These are phyloP conservation scores for Dasypus novemcinctus DNA, from an alignment of 2,113 vertebrate genomes.

Conservation along the genomic window DNA sequence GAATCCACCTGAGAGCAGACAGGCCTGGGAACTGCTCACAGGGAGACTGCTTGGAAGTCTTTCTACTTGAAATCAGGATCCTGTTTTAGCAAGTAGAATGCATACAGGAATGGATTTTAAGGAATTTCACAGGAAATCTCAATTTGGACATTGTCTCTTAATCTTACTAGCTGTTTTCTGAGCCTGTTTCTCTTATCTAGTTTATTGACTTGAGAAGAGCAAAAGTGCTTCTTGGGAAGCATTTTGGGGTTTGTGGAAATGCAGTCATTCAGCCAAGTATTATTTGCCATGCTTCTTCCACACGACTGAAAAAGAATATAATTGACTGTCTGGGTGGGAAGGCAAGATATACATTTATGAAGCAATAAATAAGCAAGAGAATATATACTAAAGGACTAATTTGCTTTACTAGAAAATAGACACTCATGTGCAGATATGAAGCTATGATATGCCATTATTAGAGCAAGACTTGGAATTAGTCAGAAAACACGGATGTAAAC, in stretches of 20 bases:
- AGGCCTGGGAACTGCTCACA: background rate
- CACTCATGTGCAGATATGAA: background rate
- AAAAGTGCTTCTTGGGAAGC: background rate
- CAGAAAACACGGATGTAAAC: background rate
- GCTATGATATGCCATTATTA: background rate
- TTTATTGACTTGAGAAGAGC: background rate
- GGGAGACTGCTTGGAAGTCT: background rate
- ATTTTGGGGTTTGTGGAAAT: slow-evolving; percentile 14
- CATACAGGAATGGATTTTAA: background rate
- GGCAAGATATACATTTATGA: slow-evolving; percentile 16
- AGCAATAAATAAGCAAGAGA: background rate
- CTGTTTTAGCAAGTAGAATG: slow-evolving; percentile 22
- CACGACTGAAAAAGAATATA: background rate
- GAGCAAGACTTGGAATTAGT: background rate
- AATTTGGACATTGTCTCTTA: background rate
- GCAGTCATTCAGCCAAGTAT: background rate
- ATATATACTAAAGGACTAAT: background rate
- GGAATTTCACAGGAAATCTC: background rate
- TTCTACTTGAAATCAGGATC: background rate
- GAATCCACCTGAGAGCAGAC: background rate
- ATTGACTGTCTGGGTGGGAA: background rate
- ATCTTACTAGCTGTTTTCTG: background rate
- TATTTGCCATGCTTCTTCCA: background rate
- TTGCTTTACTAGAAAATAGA: slow-evolving; percentile 34
- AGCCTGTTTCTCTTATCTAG: background rate